A percentile compares a stretch with the other conserved stretches of the same genome.
These are phyloP conservation scores for Entomobrya multifasciata DNA, from an alignment of 2,888 invertebrate species.

Conservation along the genomic window DNA sequence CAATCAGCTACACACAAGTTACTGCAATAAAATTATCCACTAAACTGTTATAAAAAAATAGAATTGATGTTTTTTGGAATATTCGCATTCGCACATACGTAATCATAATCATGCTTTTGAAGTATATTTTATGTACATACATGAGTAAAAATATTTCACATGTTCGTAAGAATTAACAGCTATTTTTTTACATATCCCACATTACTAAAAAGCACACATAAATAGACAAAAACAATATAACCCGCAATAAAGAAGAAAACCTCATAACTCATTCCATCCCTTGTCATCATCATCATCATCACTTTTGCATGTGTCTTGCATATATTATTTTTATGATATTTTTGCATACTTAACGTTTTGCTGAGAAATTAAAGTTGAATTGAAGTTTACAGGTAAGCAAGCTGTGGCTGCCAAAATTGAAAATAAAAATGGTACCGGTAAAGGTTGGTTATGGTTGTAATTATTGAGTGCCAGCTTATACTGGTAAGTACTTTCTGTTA, in stretches of 20 bases:
- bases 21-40: slow-evolving; percentile 10
- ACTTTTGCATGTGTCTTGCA: background rate
- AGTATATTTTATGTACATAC: too few relatives aligned
- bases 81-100: slow-evolving; percentile 34
- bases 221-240: background rate
- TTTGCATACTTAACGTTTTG: background rate
- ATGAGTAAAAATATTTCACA: background rate
- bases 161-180: slow-evolving; percentile 50
- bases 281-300: background rate
- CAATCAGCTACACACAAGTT: slow-evolving; percentile 35
- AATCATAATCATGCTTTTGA: slow-evolving; percentile 27
- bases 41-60: slow-evolving; percentile 3
- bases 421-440: background rate
- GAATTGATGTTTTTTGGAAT: background rate
- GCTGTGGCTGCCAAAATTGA: background rate
- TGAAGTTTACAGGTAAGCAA: background rate
- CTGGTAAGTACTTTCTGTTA: too few relatives aligned
- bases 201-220: slow-evolving; percentile 35
- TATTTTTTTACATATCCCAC: slow-evolving; percentile 9
- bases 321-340: background rate
- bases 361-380: too few relatives aligned
- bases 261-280: background rate
- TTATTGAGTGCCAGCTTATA: too few relatives aligned
- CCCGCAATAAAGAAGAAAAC: background rate
- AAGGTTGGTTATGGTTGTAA: background rate